These are phyloP conservation scores for Sipha flava DNA, from an alignment of 1,140 invertebrate species.

Conservation along the genomic window DNA sequence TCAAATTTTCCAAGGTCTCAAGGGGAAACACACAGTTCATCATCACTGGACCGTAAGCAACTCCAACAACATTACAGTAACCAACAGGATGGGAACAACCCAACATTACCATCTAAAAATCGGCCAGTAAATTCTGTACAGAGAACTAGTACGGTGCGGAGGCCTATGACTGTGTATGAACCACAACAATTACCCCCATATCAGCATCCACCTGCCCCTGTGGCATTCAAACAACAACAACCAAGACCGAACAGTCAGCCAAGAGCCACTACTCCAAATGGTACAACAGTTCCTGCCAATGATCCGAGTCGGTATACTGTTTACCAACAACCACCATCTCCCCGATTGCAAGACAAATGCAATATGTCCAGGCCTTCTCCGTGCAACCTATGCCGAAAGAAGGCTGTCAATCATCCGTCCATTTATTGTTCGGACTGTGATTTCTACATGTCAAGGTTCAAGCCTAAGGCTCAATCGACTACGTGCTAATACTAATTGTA, in stretches of 20 bases:
- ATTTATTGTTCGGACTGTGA: slow-evolving; percentile 82
- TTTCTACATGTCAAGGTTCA: slow-evolving; percentile 82
- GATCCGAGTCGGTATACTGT: slow-evolving; percentile 40
- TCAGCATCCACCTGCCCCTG: slow-evolving; percentile 31
- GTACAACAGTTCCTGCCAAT: neutral
- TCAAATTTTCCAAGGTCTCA: neutral
- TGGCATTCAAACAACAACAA: neutral
- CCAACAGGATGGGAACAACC: neutral
- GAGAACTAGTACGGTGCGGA: neutral
- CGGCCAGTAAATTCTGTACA: neutral
- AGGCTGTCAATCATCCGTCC: slow-evolving; percentile 60
- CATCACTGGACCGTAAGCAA: slow-evolving; percentile 10
- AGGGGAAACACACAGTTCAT: neutral
- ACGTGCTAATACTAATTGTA: neutral
- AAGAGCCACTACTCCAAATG: slow-evolving; percentile 9
- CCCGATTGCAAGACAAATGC: slow-evolving; percentile 33
- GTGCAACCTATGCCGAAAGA: slow-evolving; percentile 78
- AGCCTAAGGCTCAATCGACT: slow-evolving; percentile 46
- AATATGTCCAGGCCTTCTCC: slow-evolving; percentile 38
- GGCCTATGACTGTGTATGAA: slow-evolving; percentile 23
- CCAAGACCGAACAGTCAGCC: slow-evolving; percentile 34
- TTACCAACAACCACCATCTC: slow-evolving; percentile 44
- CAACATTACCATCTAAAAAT: neutral
- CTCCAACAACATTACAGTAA: neutral
- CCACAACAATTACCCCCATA: slow-evolving; percentile 32